Percentiles rank a stretch among this genome's conserved stretches.
Conservation (phyloP, 2,797 vertebrate genomes). For the Rhabdomys pumilio region DNA sequence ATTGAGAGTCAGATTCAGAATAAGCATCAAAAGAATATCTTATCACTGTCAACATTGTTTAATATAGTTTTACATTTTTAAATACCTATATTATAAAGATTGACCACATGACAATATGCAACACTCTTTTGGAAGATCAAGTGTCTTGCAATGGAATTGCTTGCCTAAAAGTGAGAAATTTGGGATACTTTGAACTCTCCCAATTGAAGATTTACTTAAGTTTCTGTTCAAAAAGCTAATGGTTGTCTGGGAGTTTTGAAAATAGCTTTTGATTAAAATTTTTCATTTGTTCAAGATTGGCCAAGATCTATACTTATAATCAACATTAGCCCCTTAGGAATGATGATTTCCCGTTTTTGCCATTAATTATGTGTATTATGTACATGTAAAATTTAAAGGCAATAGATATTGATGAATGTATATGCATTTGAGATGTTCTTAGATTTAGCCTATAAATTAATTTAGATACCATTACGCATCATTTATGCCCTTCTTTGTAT, state of each 20-base stretch:
- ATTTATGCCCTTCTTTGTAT: neutral
- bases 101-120: neutral
- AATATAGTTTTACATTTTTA: conserved; percentile 26
- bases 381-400: conserved; percentile 34
- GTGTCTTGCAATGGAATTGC: neutral
- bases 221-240: conserved; percentile 48
- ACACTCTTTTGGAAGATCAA: neutral
- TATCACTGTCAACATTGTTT: conserved; percentile 15
- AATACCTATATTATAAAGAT: conserved; percentile 36
- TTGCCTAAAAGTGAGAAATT: conserved; percentile 32
- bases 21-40: neutral
- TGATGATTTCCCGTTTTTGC: conserved; percentile 47
- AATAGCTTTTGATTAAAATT: conserved; percentile 63
- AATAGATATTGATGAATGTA: conserved; percentile 33
- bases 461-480: conserved; percentile 9
- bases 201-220: neutral
- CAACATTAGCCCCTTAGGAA: conserved; percentile 4
- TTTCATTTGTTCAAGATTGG: conserved; percentile 64
- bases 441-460: conserved; percentile 44
- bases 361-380: conserved; percentile 42
- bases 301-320: conserved; percentile 8
- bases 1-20: neutral
- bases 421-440: conserved; percentile 24
- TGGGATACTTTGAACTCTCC: neutral
- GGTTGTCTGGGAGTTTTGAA: conserved; percentile 12